These are phyloP conservation scores for Dryococelus australis DNA, from an alignment of 2,888 invertebrate genomes.

Conservation along the genomic window DNA sequence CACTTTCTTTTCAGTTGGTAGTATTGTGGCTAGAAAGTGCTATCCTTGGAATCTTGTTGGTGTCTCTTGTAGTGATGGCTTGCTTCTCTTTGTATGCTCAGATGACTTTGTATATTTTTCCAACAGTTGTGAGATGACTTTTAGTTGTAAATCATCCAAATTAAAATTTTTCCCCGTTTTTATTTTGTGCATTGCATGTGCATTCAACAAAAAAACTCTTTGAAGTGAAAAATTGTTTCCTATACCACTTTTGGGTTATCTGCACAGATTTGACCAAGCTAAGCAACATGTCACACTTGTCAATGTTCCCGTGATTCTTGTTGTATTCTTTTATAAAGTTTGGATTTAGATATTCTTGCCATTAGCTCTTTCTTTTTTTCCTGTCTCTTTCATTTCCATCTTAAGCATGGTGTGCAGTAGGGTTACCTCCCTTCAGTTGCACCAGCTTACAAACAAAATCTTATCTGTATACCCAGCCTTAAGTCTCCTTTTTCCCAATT, in stretches of 20 bases:
- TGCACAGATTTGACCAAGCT: neutral
- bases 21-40: neutral
- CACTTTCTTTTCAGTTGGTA: neutral
- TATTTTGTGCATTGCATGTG: too few relatives aligned
- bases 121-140: neutral
- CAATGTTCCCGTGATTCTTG: too few relatives aligned
- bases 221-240: too few relatives aligned
- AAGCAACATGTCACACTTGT: too few relatives aligned
- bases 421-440: neutral
- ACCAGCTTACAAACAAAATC: neutral
- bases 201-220: too few relatives aligned
- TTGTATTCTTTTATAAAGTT: too few relatives aligned
- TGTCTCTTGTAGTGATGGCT: neutral
- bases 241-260: too few relatives aligned
- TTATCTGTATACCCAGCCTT: neutral
- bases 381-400: neutral
- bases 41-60: neutral
- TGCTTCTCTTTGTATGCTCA: neutral
- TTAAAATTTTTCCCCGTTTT: neutral
- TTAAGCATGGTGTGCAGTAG: neutral
- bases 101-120: neutral
- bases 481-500: neutral
- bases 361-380: neutral
- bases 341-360: neutral
- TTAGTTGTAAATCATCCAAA: neutral